phyloP scores from a whole-genome alignment of 2,797 vertebrate genomes.

The Propithecus perrieri region DNA sequence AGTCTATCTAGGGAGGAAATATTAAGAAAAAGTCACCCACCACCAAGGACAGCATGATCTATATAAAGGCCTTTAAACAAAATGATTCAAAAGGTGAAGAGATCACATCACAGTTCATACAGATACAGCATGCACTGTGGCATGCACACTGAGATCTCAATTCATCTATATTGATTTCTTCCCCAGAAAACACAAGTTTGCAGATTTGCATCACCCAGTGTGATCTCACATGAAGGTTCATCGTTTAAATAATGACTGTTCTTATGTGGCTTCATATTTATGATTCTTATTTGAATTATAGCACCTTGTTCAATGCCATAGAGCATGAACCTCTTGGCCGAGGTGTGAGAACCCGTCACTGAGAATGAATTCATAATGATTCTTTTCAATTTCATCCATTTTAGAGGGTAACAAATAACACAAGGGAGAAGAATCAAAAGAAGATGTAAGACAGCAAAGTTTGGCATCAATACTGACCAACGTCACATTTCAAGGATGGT shows the following conservation, averaged over 20 bases:
- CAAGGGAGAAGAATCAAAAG: background rate
- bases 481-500: background rate
- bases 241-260: conserved; percentile 62
- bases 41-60: background rate
- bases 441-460: background rate
- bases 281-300: conserved; percentile 39
- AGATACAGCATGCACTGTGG: background rate
- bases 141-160: conserved; percentile 59
- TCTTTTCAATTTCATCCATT: background rate
- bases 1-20: background rate
- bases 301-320: conserved; percentile 22
- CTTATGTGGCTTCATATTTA: conserved; percentile 36
- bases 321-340: conserved; percentile 39
- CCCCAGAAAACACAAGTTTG: conserved; percentile 61
- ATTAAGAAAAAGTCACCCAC: background rate
- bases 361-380: conserved; percentile 20
- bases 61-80: background rate
- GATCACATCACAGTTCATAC: background rate
- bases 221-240: conserved; percentile 64
- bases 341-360: conserved; percentile 15
- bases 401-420: background rate
- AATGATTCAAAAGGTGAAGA: conserved; percentile 1
- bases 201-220: conserved; percentile 65
- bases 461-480: background rate
- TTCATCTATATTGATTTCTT: conserved; percentile 70